phyloP scores from a whole-genome alignment of 2,888 invertebrate genomes.

The Tetragonisca angustula region DNA sequence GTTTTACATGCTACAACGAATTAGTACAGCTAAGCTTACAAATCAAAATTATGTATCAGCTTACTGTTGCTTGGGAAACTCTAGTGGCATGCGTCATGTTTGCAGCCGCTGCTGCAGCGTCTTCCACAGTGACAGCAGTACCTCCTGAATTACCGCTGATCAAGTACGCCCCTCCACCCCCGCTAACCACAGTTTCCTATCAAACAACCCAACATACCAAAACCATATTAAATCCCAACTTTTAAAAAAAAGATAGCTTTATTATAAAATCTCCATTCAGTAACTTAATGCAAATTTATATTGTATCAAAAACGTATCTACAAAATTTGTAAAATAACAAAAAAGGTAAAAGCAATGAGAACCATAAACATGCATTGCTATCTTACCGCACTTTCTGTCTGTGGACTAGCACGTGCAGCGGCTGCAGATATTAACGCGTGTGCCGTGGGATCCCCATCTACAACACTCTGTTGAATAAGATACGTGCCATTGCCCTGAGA shows the following conservation, averaged over 20 bases:
- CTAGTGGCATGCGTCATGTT: conserved; percentile 91
- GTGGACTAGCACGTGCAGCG: conserved; percentile 88
- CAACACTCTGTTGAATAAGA: conserved; percentile 88
- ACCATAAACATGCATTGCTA: conserved; percentile 53
- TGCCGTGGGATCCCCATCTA: conserved; percentile 87
- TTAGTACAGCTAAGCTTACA: conserved; percentile 79
- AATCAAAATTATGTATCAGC: conserved; percentile 83
- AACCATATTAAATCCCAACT: conserved; percentile 62
- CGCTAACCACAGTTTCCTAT: conserved; percentile 84
- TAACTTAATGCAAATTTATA: background rate
- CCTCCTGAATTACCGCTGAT: conserved; percentile 85
- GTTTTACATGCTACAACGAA: conserved; percentile 64
- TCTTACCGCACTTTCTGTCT: conserved; percentile 89
- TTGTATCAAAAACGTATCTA: background rate
- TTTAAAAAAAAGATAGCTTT: conserved; percentile 20
- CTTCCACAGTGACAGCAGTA: conserved; percentile 82
- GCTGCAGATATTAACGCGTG: conserved; percentile 85
- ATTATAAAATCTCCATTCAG: conserved; percentile 17
- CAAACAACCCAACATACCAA: conserved; percentile 76
- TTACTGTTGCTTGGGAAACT: conserved; percentile 96
- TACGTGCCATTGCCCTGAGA: conserved; percentile 85
- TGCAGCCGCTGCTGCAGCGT: conserved; percentile 86
- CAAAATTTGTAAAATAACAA: conserved; percentile 14
- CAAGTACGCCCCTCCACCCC: conserved; percentile 85
- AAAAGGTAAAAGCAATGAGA: conserved; percentile 52